Base-by-base conservation (phyloP, 2,888 invertebrate species). In the Stomorhina lunata region DNA sequence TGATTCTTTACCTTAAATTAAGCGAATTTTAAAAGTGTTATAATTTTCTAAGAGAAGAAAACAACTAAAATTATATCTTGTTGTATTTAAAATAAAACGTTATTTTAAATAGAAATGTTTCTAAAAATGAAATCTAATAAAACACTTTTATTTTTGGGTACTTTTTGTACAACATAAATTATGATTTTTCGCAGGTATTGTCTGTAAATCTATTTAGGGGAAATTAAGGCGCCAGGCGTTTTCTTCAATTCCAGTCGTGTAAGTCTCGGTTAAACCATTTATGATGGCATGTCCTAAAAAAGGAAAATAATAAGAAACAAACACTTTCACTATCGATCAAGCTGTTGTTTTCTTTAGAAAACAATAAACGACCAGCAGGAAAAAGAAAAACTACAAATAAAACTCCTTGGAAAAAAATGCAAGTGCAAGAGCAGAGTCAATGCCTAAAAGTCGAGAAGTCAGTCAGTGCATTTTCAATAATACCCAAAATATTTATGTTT, bases 311-410 rank as follows among this genome's bases (percentile, higher is more conserved):
- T 0, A 27, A 27, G 10, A 34, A 32, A 2, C 25, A 79, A 65
- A 75, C 75, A 82, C 82, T 82, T 79, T 79, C 79, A 82, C 79
- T 82, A 69, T 79, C 72, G 34, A 17, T 40, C 6, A 17, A 29
- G 55, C 17, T 27, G 7, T 59, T 59, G 65, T 66, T 66, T 73
- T 72, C 59, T 34, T 20, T 27, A 43, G 79, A 72, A 80, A 73
- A 73, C 48, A 65, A 72, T 55, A 71, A 71, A 45, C 27, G 10
- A 59, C 1, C 61, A 69, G 29, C 59, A 72, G 65, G 27, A 43
- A 50, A 53, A 66, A 40, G 50, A 32, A 37, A 48, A 72, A 48
- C 65, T 55, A 6, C 53, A 65, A 40, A 29, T 4, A 12, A 43
- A 34, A 17, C 0, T 37, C 7, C 20, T 27, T 34, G 0, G 25